These are phyloP conservation scores for Nymphalis c-album DNA, from an alignment of 2,888 invertebrate genomes.

Conservation along the genomic window DNA sequence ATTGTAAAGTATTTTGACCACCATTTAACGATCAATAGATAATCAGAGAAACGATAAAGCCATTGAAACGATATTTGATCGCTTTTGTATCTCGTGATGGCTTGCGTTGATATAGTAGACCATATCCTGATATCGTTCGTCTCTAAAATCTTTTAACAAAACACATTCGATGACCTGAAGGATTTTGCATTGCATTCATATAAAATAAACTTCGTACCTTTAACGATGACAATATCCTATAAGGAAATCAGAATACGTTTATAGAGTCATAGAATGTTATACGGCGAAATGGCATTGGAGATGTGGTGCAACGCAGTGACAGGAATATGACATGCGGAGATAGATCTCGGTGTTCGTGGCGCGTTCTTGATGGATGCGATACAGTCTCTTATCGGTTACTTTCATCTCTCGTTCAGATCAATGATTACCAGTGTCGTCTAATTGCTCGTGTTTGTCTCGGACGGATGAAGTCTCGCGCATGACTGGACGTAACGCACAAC, in stretches of 20 bases:
- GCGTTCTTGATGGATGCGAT: slow-evolving; percentile 44
- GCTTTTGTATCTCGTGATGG: slow-evolving; percentile 24
- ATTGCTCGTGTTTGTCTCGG: slow-evolving; percentile 72
- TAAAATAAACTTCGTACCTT: slow-evolving; percentile 7
- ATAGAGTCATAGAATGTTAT: slow-evolving; percentile 8
- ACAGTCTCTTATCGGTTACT: slow-evolving; percentile 64
- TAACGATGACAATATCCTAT: slow-evolving; percentile 2
- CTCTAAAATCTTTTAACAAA: background rate
- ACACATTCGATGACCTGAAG: slow-evolving; percentile 8
- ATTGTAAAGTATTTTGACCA: slow-evolving; percentile 44
- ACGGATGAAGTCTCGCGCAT: slow-evolving; percentile 66
- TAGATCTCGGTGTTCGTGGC: slow-evolving; percentile 49
- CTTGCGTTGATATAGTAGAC: slow-evolving; percentile 21
- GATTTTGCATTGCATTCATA: slow-evolving; percentile 5
- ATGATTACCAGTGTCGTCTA: slow-evolving; percentile 75
- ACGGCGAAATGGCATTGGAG: slow-evolving; percentile 18
- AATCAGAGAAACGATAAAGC: slow-evolving; percentile 46
- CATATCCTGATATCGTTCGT: slow-evolving; percentile 17
- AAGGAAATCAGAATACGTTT: slow-evolving; percentile 7
- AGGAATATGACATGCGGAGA: slow-evolving; percentile 61
- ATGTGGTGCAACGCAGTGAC: slow-evolving; percentile 51
- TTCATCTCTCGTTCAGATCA: slow-evolving; percentile 77
- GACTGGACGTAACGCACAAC: slow-evolving; percentile 50
- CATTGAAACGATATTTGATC: slow-evolving; percentile 42
- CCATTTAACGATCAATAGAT: slow-evolving; percentile 47